Percentiles rank a stretch among this genome's conserved stretches.
Evolutionary conservation across 2,797 vertebrate species (phyloP).

Genomic region (Amblyopsis hoosieri): DNA sequence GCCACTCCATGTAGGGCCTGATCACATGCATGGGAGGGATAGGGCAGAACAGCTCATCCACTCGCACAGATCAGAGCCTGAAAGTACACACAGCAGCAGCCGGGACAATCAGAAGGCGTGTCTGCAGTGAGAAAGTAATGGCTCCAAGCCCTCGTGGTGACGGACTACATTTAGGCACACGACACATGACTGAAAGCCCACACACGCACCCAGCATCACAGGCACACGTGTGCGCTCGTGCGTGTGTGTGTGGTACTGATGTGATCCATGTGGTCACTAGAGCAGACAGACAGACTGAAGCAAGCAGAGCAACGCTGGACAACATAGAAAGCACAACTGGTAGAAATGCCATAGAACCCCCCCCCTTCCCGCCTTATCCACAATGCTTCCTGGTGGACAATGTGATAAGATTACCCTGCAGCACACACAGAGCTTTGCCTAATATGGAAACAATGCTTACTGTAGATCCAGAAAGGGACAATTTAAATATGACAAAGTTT

Average conservation of each 20-base stretch:
- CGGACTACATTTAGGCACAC: not conserved
- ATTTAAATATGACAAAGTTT: too few relatives aligned
- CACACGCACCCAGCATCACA: constrained; percentile 18
- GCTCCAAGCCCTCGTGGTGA: constrained; percentile 16
- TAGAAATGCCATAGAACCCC: not conserved
- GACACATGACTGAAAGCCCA: too few relatives aligned
- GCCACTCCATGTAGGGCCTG: constrained; percentile 82
- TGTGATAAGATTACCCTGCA: constrained; percentile 6
- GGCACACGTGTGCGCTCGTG: constrained; percentile 24
- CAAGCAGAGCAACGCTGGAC: not conserved
- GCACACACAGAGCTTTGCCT: constrained; percentile 1
- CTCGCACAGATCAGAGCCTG: constrained; percentile 67
- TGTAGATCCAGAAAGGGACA: too few relatives aligned
- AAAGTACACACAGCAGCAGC: constrained; percentile 66
- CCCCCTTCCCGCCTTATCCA: not conserved
- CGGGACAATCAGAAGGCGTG: constrained; percentile 51
- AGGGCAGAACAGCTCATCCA: constrained; percentile 53
- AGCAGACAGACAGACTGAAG: not conserved
- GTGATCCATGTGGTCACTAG: constrained; percentile 20
- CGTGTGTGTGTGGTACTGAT: constrained; percentile 28
- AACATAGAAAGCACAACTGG: constrained; percentile 1
- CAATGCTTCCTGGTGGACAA: not conserved
- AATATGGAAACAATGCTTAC: too few relatives aligned
- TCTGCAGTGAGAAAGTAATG: constrained; percentile 25
- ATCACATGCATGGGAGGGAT: constrained; percentile 73